Percentiles rank a stretch among this genome's conserved stretches.
These are phyloP conservation scores for Ophioninae sp. DNA, from an alignment of 2,888 invertebrate species.

Conservation along the genomic window DNA sequence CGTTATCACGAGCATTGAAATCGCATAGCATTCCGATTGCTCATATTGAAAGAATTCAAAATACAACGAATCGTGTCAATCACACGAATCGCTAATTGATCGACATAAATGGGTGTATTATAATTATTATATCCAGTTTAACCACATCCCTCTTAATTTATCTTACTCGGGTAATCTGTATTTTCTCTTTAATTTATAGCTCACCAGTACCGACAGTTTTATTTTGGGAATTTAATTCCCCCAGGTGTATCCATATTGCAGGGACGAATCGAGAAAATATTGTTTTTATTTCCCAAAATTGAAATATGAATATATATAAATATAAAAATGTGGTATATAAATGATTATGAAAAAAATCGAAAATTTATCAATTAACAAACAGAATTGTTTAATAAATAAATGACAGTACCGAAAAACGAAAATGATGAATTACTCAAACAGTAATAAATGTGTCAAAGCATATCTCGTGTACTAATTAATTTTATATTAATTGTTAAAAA, in stretches of 20 bases:
- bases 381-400: too few relatives aligned
- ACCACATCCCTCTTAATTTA: background rate
- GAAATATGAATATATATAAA: too few relatives aligned
- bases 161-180: background rate
- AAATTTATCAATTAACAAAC: too few relatives aligned
- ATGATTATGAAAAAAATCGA: too few relatives aligned
- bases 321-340: too few relatives aligned
- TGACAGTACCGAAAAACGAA: too few relatives aligned
- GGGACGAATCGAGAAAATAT: background rate
- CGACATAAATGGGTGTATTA: background rate
- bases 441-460: too few relatives aligned
- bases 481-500: too few relatives aligned
- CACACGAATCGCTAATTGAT: background rate
- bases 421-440: too few relatives aligned
- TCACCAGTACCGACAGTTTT: too few relatives aligned
- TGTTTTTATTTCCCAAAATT: background rate
- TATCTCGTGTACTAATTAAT: too few relatives aligned
- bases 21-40: conserved; percentile 64
- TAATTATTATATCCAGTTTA: background rate
- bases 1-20: conserved; percentile 73
- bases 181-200: background rate
- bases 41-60: conserved; percentile 1
- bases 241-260: background rate
- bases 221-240: background rate
- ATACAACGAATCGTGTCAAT: background rate